phyloP scores from a whole-genome alignment of 2,888 invertebrate genomes.

The Ischnura elegans region DNA sequence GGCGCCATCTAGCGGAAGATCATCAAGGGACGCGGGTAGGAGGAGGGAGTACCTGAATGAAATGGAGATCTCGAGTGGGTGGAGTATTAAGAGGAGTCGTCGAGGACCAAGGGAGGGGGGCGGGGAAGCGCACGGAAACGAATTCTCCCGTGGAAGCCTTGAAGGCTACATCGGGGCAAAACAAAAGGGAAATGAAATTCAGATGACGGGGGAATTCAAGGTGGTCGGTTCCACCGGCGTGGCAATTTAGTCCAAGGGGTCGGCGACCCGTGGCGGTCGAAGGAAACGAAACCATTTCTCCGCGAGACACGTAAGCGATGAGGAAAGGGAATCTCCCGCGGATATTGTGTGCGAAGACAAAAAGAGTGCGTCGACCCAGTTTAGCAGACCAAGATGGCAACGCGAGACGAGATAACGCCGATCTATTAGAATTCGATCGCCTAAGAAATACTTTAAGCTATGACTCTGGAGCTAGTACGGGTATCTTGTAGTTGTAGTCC shows the following conservation, averaged over 20 bases:
- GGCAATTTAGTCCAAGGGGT: slow-evolving; percentile 19
- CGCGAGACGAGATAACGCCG: too few relatives aligned
- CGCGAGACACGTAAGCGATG: neutral
- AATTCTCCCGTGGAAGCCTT: neutral
- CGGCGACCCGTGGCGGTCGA: neutral
- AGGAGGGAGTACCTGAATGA: neutral
- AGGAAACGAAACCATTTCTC: neutral
- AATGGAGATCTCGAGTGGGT: neutral
- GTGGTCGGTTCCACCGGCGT: slow-evolving; percentile 2
- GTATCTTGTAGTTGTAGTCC: too few relatives aligned
- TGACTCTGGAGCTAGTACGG: too few relatives aligned
- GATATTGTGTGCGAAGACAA: neutral
- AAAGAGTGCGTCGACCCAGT: too few relatives aligned
- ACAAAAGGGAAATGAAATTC: slow-evolving; percentile 30
- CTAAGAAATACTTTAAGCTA: too few relatives aligned
- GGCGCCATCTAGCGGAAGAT: neutral
- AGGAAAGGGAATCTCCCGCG: neutral
- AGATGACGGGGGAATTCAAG: neutral
- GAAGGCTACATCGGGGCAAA: neutral
- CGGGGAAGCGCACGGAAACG: neutral
- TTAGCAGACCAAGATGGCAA: too few relatives aligned
- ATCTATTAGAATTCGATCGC: too few relatives aligned
- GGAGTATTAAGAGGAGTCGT: neutral
- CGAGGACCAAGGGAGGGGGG: neutral
- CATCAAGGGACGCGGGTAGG: neutral